Base-by-base conservation (phyloP, 2,888 invertebrate genomes). In the Scaptomyza tumidula region DNA sequence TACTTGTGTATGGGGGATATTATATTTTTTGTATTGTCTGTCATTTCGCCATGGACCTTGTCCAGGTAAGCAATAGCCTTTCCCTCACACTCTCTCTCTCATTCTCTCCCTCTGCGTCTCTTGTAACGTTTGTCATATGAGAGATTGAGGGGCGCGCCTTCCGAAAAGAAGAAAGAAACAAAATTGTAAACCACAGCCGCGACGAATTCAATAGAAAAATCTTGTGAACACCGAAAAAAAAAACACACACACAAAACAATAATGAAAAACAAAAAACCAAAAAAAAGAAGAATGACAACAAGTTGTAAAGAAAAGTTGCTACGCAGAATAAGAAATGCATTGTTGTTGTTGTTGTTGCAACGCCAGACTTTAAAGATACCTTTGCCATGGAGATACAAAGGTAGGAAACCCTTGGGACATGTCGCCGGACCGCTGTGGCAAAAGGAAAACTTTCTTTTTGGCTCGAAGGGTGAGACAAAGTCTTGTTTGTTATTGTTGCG, bases 221-320 rank as follows among this genome's bases (percentile, higher is more conserved):
- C 67, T 71, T 41, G 48, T 48, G 49, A 52, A 54, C 33, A 69
- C 29, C 39, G 44, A 58, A 55, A 60, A 64, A 45, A 44, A 55
- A 60, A 48, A 58, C 19, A 19, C 71, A 56, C 65, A 57, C 43
- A 14, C 37, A 55, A 29, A 46, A 59, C 68, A 58, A 48, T 13
- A 41, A 46, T 37, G 16, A 19, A 19, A 19, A 52, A 54, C 33
- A 69, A 29, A 24, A n/a, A n/a, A n/a, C n/a, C n/a, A n/a, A n/a
- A n/a, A n/a, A n/a, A 24, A 24, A 24, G 44, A 54, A 54, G 48
- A 48, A 70, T 46, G 58, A 69, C 73, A 81, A 81, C 76, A 79
- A 66, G 86, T 74, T 79, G 70, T 72, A 61, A 63, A 64, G 88
- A 85, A 87, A 85, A 82, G 84, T 82, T 85, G 70, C 52, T 70